These are phyloP conservation scores for Rotaria macrura DNA, from an alignment of 2,888 invertebrate genomes.

Conservation along the genomic window DNA sequence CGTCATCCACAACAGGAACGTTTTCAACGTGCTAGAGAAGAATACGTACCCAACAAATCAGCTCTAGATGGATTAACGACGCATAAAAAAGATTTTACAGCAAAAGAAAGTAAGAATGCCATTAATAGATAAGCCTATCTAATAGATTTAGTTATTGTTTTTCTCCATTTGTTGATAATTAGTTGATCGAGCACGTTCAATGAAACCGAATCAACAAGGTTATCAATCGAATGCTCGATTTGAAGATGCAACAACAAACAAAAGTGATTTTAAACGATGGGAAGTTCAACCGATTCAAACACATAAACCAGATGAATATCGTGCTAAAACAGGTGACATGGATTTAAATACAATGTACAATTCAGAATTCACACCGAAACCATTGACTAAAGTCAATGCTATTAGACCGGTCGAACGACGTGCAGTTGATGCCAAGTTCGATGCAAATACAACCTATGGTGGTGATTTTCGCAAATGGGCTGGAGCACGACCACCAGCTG, in stretches of 20 bases:
- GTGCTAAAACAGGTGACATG: constrained; percentile 44
- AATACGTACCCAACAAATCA: constrained; percentile 41
- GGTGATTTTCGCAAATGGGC: constrained; percentile 42
- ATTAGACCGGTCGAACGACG: constrained; percentile 38
- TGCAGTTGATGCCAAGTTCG: constrained; percentile 40
- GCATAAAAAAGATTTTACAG: constrained; percentile 35
- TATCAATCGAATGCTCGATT: constrained; percentile 46
- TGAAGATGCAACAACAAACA: constrained; percentile 45
- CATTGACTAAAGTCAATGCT: constrained; percentile 38
- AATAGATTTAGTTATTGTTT: background rate
- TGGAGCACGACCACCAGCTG: constrained; percentile 38
- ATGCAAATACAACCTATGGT: constrained; percentile 44
- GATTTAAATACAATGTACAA: constrained; percentile 33
- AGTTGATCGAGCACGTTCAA: constrained; percentile 37
- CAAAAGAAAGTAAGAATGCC: constrained; percentile 34
- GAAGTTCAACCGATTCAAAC: constrained; percentile 39
- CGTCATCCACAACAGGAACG: constrained; percentile 42
- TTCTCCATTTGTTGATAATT: background rate
- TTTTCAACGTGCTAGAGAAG: constrained; percentile 39
- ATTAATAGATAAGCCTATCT: background rate
- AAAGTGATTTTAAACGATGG: constrained; percentile 41
- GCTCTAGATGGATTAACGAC: constrained; percentile 43
- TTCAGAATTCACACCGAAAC: constrained; percentile 37
- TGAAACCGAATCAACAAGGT: constrained; percentile 43
- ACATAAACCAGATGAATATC: constrained; percentile 41